phyloP scores from a whole-genome alignment of 2,888 invertebrate genomes.

The Teinopalpus imperialis region DNA sequence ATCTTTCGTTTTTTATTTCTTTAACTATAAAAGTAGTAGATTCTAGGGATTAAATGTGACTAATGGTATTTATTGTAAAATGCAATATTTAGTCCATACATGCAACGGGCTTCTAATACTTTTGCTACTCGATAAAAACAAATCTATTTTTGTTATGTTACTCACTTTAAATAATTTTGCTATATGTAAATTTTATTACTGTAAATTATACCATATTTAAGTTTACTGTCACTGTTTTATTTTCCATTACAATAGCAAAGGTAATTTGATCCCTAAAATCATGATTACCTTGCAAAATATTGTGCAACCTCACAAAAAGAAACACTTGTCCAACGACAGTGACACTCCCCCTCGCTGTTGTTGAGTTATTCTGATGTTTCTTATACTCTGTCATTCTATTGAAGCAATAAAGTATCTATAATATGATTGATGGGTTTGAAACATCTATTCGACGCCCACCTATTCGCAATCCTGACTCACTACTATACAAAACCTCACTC shows the following conservation, averaged over 20 bases:
- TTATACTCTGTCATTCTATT: constrained; percentile 55
- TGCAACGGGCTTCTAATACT: no score
- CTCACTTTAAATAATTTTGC: no score
- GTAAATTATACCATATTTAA: no score
- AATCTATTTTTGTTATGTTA: no score
- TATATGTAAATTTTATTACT: no score
- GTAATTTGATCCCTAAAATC: constrained; percentile 6
- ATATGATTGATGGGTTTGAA: constrained; percentile 68
- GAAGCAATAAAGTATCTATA: constrained; percentile 67
- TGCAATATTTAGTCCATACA: no score
- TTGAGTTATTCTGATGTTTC: constrained; percentile 34
- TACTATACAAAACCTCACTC: constrained; percentile 35
- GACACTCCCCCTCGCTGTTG: constrained; percentile 33
- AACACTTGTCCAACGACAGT: constrained; percentile 5
- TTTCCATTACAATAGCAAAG: neutral
- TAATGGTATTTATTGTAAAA: no score
- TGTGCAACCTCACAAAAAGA: constrained; percentile 9
- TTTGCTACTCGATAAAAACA: no score
- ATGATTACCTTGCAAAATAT: constrained; percentile 10
- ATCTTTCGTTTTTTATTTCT: no score
- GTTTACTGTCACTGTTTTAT: no score
- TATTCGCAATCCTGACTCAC: constrained; percentile 52
- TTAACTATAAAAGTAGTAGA: no score
- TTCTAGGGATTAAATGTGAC: no score
- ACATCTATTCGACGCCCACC: constrained; percentile 58